These are phyloP conservation scores for Cyanocitta stelleri DNA, from an alignment of 2,113 vertebrate genomes.

Conservation along the genomic window DNA sequence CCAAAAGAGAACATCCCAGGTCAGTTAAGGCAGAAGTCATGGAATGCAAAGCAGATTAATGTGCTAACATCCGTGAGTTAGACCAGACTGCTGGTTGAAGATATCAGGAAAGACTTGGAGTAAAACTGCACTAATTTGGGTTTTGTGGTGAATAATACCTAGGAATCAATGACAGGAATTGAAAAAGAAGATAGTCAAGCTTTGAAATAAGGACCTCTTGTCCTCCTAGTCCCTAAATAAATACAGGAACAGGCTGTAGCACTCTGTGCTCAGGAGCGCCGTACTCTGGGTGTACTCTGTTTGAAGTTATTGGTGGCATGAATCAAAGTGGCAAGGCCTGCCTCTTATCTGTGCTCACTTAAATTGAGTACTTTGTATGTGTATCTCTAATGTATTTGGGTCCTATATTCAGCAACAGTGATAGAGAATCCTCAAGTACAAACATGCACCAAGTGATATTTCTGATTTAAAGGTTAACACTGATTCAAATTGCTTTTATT, in stretches of 20 bases:
- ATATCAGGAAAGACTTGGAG: not conserved
- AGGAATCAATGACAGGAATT: not conserved
- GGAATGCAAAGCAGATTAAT: not conserved
- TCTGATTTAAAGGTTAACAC: not conserved
- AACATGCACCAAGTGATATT: not conserved
- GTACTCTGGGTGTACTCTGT: not conserved
- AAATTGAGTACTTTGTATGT: not conserved
- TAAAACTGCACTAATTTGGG: not conserved
- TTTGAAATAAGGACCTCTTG: not conserved
- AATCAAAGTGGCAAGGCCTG: constrained; percentile 7
- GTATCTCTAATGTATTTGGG: not conserved
- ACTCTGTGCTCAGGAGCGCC: not conserved
- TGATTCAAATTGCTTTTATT: constrained; percentile 7
- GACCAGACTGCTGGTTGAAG: not conserved
- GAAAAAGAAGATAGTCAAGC: not conserved
- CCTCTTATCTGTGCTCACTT: not conserved
- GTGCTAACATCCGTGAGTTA: not conserved
- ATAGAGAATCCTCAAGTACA: not conserved
- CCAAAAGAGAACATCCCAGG: not conserved
- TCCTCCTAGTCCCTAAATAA: not conserved
- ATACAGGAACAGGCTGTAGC: not conserved
- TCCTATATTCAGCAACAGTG: not conserved
- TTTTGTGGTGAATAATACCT: not conserved
- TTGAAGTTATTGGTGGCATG: not conserved
- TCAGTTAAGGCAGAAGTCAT: not conserved